Evolutionary conservation across 1,140 invertebrate species (phyloP).

Genomic region (Bombus impatiens): DNA sequence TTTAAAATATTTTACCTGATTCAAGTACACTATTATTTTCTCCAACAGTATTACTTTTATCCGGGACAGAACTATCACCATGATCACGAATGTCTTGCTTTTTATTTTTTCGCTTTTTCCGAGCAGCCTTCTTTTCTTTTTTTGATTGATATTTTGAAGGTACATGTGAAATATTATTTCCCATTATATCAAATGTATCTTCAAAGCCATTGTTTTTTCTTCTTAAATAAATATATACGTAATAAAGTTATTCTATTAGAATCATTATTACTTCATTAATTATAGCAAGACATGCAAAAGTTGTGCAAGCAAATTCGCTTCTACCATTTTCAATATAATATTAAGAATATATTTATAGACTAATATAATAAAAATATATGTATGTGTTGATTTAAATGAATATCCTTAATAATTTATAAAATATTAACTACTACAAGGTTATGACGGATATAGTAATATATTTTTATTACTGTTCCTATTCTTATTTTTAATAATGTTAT

Average conservation of each 20-base stretch:
- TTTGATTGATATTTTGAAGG: slow-evolving; percentile 87
- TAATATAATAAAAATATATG: not conserved
- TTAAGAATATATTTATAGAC: not conserved
- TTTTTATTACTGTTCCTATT: not conserved
- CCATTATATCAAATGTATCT: slow-evolving; percentile 68
- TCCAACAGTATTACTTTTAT: slow-evolving; percentile 67
- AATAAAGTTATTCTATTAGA: slow-evolving; percentile 19
- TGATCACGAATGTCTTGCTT: slow-evolving; percentile 58
- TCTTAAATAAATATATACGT: slow-evolving; percentile 55
- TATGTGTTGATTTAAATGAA: too few relatives aligned
- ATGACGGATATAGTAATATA: not conserved
- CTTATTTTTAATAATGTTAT: not conserved
- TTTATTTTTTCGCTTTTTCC: slow-evolving; percentile 82
- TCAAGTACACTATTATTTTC: slow-evolving; percentile 66
- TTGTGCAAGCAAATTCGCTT: not conserved
- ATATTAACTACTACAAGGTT: not conserved
- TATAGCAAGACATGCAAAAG: not conserved
- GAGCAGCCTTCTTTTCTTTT: slow-evolving; percentile 86
- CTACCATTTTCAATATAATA: not conserved
- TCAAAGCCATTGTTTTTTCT: slow-evolving; percentile 70
- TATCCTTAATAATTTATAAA: not conserved
- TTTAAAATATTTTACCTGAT: slow-evolving; percentile 60
- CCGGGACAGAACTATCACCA: slow-evolving; percentile 22
- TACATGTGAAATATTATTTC: slow-evolving; percentile 56
- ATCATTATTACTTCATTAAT: slow-evolving; percentile 8